Conservation (phyloP, 2,888 invertebrate species). For the Stenolophus ochropezus region DNA sequence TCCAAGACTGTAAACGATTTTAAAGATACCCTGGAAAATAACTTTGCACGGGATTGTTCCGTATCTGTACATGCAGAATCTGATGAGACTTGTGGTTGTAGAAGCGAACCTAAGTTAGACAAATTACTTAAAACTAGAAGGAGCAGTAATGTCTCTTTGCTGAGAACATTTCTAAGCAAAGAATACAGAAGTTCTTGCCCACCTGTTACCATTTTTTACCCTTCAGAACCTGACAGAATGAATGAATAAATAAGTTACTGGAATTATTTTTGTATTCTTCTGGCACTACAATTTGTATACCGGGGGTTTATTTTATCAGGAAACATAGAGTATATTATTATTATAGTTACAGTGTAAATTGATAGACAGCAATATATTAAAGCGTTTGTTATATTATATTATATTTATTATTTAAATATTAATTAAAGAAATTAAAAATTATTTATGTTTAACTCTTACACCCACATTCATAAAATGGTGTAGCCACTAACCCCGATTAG, state of each 20-base stretch:
- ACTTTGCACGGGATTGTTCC: slow-evolving; percentile 32
- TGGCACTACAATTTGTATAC: no score
- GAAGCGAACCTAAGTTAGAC: background rate
- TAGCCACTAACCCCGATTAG: no score
- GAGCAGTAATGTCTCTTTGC: slow-evolving; percentile 35
- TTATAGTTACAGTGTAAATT: no score
- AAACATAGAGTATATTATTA: no score
- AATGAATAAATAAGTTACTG: background rate
- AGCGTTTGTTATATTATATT: no score
- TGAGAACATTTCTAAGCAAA: slow-evolving; percentile 60
- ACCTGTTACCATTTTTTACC: slow-evolving; percentile 41
- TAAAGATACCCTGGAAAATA: slow-evolving; percentile 48
- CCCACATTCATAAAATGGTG: no score
- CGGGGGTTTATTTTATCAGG: no score
- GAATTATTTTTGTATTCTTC: slow-evolving; percentile 64
- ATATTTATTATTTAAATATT: no score
- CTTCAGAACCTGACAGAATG: background rate
- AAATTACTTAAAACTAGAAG: slow-evolving; percentile 6
- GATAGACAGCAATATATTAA: no score
- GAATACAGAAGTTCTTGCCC: slow-evolving; percentile 61
- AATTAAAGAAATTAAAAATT: no score
- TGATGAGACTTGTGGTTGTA: background rate
- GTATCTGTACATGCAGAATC: background rate
- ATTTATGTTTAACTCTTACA: no score
- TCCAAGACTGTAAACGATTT: slow-evolving; percentile 49